phyloP scores from a whole-genome alignment of 2,113 vertebrate genomes.

The Colaptes auratus region DNA sequence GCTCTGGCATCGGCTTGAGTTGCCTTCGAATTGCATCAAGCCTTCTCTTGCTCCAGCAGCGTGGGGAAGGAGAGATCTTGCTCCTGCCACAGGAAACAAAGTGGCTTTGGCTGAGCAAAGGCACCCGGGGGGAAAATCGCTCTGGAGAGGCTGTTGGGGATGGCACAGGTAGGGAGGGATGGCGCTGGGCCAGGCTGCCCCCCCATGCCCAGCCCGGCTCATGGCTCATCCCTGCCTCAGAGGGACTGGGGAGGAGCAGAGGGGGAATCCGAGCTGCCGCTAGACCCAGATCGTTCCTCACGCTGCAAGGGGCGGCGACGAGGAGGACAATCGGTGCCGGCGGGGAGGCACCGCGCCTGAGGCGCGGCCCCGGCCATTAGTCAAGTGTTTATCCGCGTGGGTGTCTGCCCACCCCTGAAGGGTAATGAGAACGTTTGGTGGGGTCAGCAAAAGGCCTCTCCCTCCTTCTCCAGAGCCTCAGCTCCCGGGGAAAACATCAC shows the following conservation, averaged over 20 bases:
- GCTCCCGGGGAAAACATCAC: neutral
- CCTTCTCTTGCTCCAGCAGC: neutral
- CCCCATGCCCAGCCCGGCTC: neutral
- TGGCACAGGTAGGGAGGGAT: neutral
- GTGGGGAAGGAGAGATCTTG: slow-evolving; percentile 34
- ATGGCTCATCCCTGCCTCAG: neutral
- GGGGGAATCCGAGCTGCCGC: neutral
- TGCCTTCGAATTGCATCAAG: slow-evolving; percentile 59
- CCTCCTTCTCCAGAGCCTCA: neutral
- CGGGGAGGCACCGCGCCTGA: neutral
- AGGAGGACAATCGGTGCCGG: neutral
- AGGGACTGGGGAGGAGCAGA: neutral
- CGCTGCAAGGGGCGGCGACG: neutral
- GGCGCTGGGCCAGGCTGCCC: neutral
- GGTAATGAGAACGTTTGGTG: neutral
- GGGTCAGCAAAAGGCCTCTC: neutral
- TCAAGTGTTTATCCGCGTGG: neutral
- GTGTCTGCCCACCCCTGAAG: slow-evolving; percentile 17
- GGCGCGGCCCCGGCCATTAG: neutral
- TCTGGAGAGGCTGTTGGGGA: neutral
- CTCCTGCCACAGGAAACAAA: neutral
- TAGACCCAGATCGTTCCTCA: neutral
- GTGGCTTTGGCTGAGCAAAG: neutral
- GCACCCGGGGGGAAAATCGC: neutral
- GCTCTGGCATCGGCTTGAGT: slow-evolving; percentile 35